phyloP scores from a whole-genome alignment of 2,113 vertebrate species.

The Acrocephalus kingi region DNA sequence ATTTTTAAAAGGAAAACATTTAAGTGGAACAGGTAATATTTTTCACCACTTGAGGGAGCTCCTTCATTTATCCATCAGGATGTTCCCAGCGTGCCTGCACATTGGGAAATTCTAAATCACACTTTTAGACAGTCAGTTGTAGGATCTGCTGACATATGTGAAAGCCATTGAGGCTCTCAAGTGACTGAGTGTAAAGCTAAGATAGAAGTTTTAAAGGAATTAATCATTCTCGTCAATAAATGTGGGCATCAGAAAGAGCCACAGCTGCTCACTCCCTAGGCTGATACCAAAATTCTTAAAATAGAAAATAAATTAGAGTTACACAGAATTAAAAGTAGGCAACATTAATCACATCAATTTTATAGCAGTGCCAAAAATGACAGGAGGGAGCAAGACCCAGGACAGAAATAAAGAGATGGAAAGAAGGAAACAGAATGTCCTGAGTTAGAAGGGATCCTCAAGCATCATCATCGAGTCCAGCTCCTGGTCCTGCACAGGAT shows the following conservation, averaged over 20 bases:
- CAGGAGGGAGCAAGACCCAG: background rate
- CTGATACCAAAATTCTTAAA: background rate
- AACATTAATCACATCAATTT: background rate
- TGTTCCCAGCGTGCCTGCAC: background rate
- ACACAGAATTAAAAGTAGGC: background rate
- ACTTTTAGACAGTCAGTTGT: background rate
- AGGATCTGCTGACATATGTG: background rate
- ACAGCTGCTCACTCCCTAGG: background rate
- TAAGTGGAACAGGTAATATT: background rate
- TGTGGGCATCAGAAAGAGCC: background rate
- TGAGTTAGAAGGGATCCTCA: background rate
- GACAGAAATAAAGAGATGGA: background rate
- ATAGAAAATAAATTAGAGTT: background rate
- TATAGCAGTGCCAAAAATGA: background rate
- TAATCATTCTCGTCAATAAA: background rate
- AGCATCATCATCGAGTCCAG: background rate
- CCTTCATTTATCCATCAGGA: background rate
- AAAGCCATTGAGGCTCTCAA: background rate
- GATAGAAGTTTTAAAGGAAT: background rate
- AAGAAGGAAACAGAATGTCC: background rate
- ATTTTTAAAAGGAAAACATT: background rate
- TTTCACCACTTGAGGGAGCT: conserved; percentile 37
- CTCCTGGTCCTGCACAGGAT: background rate
- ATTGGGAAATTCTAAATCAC: background rate
- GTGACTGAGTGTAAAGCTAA: background rate